Conservation (phyloP, 2,113 vertebrate species). For the Patagioenas fasciata region DNA sequence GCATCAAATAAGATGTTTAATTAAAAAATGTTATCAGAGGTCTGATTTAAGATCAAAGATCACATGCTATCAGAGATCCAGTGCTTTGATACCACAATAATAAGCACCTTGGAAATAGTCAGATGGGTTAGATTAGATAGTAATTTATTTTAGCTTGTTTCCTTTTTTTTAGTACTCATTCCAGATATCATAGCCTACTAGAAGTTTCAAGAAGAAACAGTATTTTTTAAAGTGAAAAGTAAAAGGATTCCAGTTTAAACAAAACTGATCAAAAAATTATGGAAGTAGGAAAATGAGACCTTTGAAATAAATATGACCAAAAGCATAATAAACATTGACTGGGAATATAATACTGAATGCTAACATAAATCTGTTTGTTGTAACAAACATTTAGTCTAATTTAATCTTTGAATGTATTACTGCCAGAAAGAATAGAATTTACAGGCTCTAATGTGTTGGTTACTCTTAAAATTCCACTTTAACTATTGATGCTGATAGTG, state of each 20-base stretch:
- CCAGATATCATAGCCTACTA: conserved; percentile 2
- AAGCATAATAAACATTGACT: conserved; percentile 64
- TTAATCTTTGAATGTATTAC: conserved; percentile 72
- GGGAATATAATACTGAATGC: conserved; percentile 62
- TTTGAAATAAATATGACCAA: conserved; percentile 57
- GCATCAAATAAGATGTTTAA: conserved; percentile 46
- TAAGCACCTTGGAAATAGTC: conserved; percentile 20
- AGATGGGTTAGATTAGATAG: conserved; percentile 51
- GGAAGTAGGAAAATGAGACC: conserved; percentile 54
- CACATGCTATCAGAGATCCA: conserved; percentile 22
- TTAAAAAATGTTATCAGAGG: conserved; percentile 26
- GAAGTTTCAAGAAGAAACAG: conserved; percentile 54
- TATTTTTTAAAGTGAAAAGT: conserved; percentile 49
- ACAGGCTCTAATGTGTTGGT: conserved; percentile 61
- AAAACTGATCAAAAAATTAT: conserved; percentile 55
- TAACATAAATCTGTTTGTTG: conserved; percentile 67
- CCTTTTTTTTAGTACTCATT: conserved; percentile 20
- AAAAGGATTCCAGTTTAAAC: conserved; percentile 56
- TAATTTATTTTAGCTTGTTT: conserved; percentile 42
- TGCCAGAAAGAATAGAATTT: conserved; percentile 73
- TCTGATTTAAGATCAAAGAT: conserved; percentile 48
- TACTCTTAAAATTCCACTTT: conserved; percentile 62
- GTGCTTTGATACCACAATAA: not conserved
- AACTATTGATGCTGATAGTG: conserved; percentile 56
- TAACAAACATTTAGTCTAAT: conserved; percentile 76